Conservation (phyloP, 2,797 vertebrate species). For the Danio choprae region DNA sequence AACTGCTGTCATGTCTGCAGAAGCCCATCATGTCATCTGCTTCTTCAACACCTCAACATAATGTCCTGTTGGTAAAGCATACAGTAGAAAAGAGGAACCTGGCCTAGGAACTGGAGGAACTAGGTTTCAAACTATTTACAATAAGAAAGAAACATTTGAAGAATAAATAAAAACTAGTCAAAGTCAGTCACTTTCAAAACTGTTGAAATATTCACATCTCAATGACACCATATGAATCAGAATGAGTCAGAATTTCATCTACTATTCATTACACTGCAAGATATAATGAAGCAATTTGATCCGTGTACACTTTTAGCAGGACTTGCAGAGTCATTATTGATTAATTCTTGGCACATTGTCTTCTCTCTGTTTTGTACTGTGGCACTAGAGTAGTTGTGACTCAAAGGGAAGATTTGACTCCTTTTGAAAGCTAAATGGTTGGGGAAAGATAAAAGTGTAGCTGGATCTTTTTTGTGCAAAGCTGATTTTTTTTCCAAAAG, state of each 20-base stretch:
- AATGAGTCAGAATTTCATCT: slow-evolving; percentile 23
- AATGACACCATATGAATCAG: slow-evolving; percentile 20
- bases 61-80: slow-evolving; percentile 28
- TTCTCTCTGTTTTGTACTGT: slow-evolving; percentile 13
- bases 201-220: not conserved
- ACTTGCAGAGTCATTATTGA: slow-evolving; percentile 2
- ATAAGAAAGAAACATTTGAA: slow-evolving; percentile 9
- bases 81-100: not conserved
- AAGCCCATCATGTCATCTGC: slow-evolving; percentile 36
- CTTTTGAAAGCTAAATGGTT: not conserved
- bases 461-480: not conserved
- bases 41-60: slow-evolving; percentile 24
- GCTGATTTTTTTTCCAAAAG: not conserved
- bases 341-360: slow-evolving; percentile 25
- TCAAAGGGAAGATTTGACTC: slow-evolving; percentile 7
- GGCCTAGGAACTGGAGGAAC: no score
- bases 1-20: slow-evolving; percentile 53
- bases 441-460: slow-evolving; percentile 3
- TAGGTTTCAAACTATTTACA: slow-evolving; percentile 11
- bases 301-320: slow-evolving; percentile 1
- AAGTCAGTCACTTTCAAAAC: slow-evolving; percentile 6
- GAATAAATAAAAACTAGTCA: slow-evolving; percentile 16
- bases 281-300: slow-evolving; percentile 21
- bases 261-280: slow-evolving; percentile 1
- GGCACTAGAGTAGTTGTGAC: not conserved